Base-by-base conservation (phyloP, 2,888 invertebrate species). In the Eupithecia pulchellata region DNA sequence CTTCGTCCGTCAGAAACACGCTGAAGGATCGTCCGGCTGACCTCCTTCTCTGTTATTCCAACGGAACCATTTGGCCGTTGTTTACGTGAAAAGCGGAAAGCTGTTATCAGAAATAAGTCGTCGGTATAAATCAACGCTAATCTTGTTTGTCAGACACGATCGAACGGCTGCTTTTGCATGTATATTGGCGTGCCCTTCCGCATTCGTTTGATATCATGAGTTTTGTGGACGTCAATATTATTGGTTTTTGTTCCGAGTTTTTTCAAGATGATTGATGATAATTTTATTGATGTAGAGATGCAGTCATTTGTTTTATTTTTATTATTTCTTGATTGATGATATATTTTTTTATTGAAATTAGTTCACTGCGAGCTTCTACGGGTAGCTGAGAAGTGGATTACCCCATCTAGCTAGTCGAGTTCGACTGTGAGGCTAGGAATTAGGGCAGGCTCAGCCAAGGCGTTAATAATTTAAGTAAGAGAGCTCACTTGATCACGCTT, bases 101-200 rank as follows among this genome's bases (percentile, higher is more conserved):
- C 86, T 87, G 88, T 85, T 89, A 89, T 88, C 89, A 85, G 86
- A 82, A 84, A 87, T 85, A 86, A 86, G 86, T 86, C 84, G 80
- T 81, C 79, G 84, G 84, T 85, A 89, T 89, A 89, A 88, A 89
- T 88, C 88, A 87, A 81, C 80, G 77, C 80, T 87, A 88, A 89
- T 88, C 87, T 88, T 88, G 87, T 89, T 88, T 89, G 86, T 86
- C 82, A 82, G 84, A 78, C 82, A 81, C 82, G 83, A 83, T 83
- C 82, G 82, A 86, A 84, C 83, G 84, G 81, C 80, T 84, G 85
- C 85, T 84, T 86, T 84, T 84, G 79, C 81, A 82, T 81, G 78
- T 79, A 77, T 78, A 78, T 78, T 77, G 76, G 77, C 64, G 62
- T 75, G 74, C 62, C 69, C 71, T 73, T 77, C 73, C 77, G 73